Base-by-base conservation (phyloP, 2,797 vertebrate species). In the Galaxias olidus region DNA sequence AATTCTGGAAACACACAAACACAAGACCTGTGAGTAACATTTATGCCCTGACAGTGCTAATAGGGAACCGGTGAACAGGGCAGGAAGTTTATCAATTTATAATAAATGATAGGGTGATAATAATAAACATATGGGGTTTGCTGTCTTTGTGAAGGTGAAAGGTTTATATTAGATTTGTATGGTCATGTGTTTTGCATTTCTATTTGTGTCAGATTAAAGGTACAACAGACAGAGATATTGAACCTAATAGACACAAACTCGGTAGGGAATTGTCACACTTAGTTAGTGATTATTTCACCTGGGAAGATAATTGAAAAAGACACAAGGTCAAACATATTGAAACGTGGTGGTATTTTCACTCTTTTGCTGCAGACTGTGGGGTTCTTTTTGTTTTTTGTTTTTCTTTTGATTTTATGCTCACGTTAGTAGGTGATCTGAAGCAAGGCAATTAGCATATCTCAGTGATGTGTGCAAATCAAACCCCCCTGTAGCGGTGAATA, bases 361-460 rank as follows among this genome's bases (percentile, higher is more conserved):
- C 69, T 46, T 48, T 70, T 63, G 46, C 55, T 47, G 14, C 1
- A 72, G 68, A 46, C 54, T 54, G 13, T 49, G 19, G 1, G 18
- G 45, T 57, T 66, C 40, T 18, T 59, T 65, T 40, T 63, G 66
- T 60, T 45, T 64, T 61, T 64, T 61, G 50, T 77, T 71, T 63
- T 57, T 17, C 41, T 52, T 77, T 68, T 65, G 10, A 63, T 77
- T 55, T 79, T 60, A 68, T 59, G 69, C 84, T 73, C 77, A 75
- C 69, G 65, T 78, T 69, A 68, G 55, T 44, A 55, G 71, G 54
- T 78, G 72, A 74, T 79, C 72, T 78, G 65, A 77, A 77, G 76
- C 69, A 71, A 67, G 68, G 66, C 68, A 74, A 86, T 88, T 86
- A 85, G 67, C 71, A 81, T 63, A 66, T 75, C 51, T 56, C 66